Conservation (phyloP, 2,888 invertebrate species). For the Gnatocerus cornutus region DNA sequence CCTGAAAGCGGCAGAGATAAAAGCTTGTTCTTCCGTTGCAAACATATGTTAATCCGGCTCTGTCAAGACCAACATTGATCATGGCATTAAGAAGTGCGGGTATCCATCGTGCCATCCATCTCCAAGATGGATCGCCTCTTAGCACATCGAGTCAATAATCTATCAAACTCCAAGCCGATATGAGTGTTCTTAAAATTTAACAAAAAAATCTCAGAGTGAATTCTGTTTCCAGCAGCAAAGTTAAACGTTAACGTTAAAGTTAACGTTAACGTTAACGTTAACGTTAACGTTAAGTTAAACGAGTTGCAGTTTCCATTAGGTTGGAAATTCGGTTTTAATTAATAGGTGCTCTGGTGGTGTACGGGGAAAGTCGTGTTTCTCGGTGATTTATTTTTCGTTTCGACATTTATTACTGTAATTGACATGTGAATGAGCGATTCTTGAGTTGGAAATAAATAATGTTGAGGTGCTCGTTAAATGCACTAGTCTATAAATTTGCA, state of each 20-base stretch:
- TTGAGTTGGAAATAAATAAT: conserved; percentile 32
- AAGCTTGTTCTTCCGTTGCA: background rate
- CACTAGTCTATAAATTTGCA: no score
- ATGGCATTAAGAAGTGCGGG: conserved; percentile 19
- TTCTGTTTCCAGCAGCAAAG: conserved; percentile 5
- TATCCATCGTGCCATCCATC: conserved; percentile 35
- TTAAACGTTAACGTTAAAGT: no score
- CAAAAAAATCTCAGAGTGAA: background rate
- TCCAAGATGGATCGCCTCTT: conserved; percentile 32
- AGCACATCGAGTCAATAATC: conserved; percentile 39
- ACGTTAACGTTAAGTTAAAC: no score
- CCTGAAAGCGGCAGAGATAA: background rate
- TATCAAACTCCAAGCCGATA: conserved; percentile 19
- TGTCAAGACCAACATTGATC: conserved; percentile 26
- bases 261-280: no score
- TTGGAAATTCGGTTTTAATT: conserved; percentile 1
- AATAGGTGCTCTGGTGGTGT: background rate
- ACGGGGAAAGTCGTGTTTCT: background rate
- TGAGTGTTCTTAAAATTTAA: conserved; percentile 13
- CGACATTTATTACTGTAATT: conserved; percentile 43
- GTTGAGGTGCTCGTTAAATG: conserved; percentile 8
- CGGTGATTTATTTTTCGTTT: conserved; percentile 25
- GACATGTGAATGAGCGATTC: conserved; percentile 35
- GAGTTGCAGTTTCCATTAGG: conserved; percentile 10
- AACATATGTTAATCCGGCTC: conserved; percentile 20